A percentile compares a stretch with the other conserved stretches of the same genome.
phyloP scores from a whole-genome alignment of 2,888 invertebrate species.

The Blastobasis adustella region DNA sequence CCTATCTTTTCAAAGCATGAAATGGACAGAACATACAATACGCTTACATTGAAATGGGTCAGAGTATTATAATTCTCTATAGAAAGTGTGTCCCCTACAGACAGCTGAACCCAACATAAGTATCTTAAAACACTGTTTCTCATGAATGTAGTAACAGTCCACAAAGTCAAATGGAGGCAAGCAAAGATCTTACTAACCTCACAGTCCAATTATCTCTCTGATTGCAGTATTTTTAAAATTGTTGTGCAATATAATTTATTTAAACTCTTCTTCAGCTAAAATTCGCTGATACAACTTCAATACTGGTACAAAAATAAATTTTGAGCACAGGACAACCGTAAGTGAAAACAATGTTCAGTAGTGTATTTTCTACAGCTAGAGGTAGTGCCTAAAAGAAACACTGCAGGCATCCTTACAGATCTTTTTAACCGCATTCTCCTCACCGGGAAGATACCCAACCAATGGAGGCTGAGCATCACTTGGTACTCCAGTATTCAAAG shows the following conservation, averaged over 20 bases:
- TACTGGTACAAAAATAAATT: constrained; percentile 71
- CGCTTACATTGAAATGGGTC: constrained; percentile 78
- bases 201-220: constrained; percentile 25
- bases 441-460: no score
- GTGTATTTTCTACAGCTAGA: constrained; percentile 12
- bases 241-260: constrained; percentile 38
- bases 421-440: no score
- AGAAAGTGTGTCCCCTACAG: constrained; percentile 60
- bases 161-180: constrained; percentile 39
- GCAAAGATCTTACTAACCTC: constrained; percentile 33
- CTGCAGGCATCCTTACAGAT: no score
- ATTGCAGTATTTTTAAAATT: constrained; percentile 20
- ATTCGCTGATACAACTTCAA: constrained; percentile 62
- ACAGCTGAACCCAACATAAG: constrained; percentile 38
- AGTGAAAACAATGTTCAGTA: constrained; percentile 43
- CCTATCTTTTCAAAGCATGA: constrained; percentile 66
- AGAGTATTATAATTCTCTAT: constrained; percentile 75
- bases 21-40: constrained; percentile 71
- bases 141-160: constrained; percentile 50
- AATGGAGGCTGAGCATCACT: no score
- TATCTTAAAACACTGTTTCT: constrained; percentile 59
- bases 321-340: constrained; percentile 76
- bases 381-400: no score
- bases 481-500: no score
- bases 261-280: constrained; percentile 53